phyloP scores from a whole-genome alignment of 1,140 invertebrate genomes.

The Drosophila varians region DNA sequence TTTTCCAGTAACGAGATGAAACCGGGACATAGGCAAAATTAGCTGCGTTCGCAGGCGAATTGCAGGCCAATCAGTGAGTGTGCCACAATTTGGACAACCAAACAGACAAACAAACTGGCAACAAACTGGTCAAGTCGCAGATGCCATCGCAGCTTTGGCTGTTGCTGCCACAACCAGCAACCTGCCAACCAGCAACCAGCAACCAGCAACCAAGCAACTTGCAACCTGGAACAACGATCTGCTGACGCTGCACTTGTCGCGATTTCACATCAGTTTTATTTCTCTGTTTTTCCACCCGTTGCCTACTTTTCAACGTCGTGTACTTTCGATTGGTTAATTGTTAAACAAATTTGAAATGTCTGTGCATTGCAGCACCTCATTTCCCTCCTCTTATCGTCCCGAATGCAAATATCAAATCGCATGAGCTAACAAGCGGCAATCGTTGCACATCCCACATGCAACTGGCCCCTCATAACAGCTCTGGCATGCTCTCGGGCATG shows the following conservation, averaged over 20 bases:
- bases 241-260: constrained; percentile 72
- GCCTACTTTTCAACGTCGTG: constrained; percentile 78
- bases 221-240: constrained; percentile 23
- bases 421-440: constrained; percentile 65
- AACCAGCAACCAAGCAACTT: constrained; percentile 32
- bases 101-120: constrained; percentile 43
- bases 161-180: constrained; percentile 19
- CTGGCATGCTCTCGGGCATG: constrained; percentile 46
- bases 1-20: constrained; percentile 35
- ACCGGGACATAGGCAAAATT: constrained; percentile 52
- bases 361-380: constrained; percentile 28
- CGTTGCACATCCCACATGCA: constrained; percentile 78
- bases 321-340: constrained; percentile 79
- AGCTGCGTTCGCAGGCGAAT: constrained; percentile 63
- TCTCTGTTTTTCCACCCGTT: constrained; percentile 33
- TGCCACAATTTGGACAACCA: constrained; percentile 58
- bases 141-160: constrained; percentile 42
- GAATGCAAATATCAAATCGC: constrained; percentile 59
- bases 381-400: constrained; percentile 5
- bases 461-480: constrained; percentile 55
- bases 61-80: constrained; percentile 61
- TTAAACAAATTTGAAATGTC: constrained; percentile 76
- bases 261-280: constrained; percentile 54
- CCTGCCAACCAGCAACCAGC: constrained; percentile 34
- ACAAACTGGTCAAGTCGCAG: constrained; percentile 33